These are phyloP conservation scores for Paedocypris sp. DNA, from an alignment of 2,113 vertebrate genomes.

Conservation along the genomic window DNA sequence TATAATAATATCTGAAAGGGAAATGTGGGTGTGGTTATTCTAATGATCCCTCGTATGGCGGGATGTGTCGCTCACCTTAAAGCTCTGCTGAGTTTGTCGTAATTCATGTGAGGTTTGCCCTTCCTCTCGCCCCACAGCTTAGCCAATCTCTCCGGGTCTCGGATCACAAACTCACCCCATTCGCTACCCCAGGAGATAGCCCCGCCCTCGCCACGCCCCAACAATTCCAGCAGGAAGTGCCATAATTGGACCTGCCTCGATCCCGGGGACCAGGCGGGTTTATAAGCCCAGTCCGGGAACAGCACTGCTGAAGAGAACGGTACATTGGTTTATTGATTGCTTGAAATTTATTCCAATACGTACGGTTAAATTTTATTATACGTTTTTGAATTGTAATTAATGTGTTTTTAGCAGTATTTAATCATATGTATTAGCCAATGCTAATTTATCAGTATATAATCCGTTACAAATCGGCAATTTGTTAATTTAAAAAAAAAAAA, in stretches of 20 bases:
- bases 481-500: too few relatives aligned
- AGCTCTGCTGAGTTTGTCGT: constrained; percentile 69
- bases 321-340: not conserved
- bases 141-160: constrained; percentile 63
- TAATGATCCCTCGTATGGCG: too few relatives aligned
- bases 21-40: too few relatives aligned
- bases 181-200: constrained; percentile 64
- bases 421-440: too few relatives aligned
- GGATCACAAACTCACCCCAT: constrained; percentile 69
- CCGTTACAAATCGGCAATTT: too few relatives aligned
- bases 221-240: constrained; percentile 68
- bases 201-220: constrained; percentile 51
- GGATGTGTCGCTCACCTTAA: too few relatives aligned
- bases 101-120: constrained; percentile 70
- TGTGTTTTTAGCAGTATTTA: too few relatives aligned
- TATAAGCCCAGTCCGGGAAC: constrained; percentile 68
- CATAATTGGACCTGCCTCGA: constrained; percentile 68
- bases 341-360: too few relatives aligned
- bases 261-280: constrained; percentile 60
- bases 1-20: constrained; percentile 73
- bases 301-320: constrained; percentile 46
- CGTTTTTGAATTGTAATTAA: too few relatives aligned
- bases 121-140: constrained; percentile 69
- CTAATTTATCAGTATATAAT: too few relatives aligned
- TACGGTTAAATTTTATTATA: too few relatives aligned